Evolutionary conservation across 2,797 vertebrate genomes (phyloP).

Genomic region (Lepus townsendii): DNA sequence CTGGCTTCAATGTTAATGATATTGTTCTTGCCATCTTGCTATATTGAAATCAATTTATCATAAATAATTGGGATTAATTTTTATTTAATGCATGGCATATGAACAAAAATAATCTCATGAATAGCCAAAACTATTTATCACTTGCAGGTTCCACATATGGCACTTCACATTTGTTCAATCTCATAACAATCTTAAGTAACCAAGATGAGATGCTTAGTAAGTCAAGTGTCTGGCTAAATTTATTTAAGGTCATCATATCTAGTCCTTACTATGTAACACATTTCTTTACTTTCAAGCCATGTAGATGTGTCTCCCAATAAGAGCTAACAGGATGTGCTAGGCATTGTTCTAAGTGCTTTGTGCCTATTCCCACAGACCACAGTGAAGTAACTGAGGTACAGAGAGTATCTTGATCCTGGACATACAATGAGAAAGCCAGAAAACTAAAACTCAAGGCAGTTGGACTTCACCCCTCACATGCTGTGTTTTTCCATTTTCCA

Average conservation of each 20-base stretch:
- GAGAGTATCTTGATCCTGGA: not conserved
- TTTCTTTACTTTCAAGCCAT: not conserved
- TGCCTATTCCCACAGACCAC: not conserved
- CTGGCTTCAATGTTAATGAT: not conserved
- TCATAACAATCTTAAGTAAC: not conserved
- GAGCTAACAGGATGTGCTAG: not conserved
- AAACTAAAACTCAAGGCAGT: not conserved
- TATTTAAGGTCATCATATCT: not conserved
- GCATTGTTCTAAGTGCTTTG: not conserved
- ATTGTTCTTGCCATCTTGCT: not conserved
- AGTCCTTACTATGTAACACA: not conserved
- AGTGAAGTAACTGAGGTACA: not conserved
- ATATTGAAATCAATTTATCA: not conserved
- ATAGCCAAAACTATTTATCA: not conserved
- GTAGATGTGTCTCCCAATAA: not conserved
- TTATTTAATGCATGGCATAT: not conserved
- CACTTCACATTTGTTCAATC: not conserved
- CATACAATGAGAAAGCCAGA: not conserved
- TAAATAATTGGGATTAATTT: not conserved
- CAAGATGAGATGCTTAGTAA: not conserved
- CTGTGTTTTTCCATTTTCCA: too few relatives aligned
- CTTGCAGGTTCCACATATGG: not conserved
- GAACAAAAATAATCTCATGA: constrained; percentile 2
- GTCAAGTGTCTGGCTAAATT: not conserved
- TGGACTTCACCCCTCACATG: not conserved